phyloP scores from a whole-genome alignment of 2,797 vertebrate species.

The Crypturellus tataupa region DNA sequence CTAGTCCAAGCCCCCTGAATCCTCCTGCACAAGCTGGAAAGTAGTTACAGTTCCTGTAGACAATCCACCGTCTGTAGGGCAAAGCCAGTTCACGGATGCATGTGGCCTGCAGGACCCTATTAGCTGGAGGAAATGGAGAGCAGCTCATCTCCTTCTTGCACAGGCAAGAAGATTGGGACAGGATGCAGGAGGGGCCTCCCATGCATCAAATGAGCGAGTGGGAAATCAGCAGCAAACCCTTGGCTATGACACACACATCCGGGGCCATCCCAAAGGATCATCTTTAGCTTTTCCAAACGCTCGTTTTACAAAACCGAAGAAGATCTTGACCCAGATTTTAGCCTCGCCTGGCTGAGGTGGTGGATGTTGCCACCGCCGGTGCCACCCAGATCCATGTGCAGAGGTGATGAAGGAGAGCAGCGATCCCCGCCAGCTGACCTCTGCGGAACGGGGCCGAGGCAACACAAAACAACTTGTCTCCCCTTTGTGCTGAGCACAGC shows the following conservation, averaged over 20 bases:
- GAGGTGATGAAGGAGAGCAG: not conserved
- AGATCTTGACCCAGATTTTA: not conserved
- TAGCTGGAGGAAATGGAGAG: not conserved
- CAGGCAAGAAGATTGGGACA: not conserved
- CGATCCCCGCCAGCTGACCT: not conserved
- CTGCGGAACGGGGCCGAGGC: not conserved
- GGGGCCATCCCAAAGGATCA: not conserved
- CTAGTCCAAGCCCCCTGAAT: too few species aligned
- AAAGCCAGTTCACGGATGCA: not conserved
- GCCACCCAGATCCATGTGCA: too few species aligned
- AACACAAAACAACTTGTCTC: not conserved
- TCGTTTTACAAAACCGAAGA: not conserved
- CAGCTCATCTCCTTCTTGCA: not conserved
- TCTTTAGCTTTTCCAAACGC: not conserved
- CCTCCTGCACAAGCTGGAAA: too few species aligned
- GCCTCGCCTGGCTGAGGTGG: too few species aligned
- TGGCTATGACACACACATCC: not conserved
- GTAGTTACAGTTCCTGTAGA: too few species aligned
- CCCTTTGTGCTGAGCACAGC: not conserved
- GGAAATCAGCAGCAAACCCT: not conserved
- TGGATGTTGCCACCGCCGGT: not conserved
- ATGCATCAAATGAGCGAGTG: not conserved
- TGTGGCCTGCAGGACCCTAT: not conserved
- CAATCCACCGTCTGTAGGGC: not conserved
- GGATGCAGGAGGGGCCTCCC: not conserved